phyloP scores from a whole-genome alignment of 2,797 vertebrate species.

The Epinephelus coioides region DNA sequence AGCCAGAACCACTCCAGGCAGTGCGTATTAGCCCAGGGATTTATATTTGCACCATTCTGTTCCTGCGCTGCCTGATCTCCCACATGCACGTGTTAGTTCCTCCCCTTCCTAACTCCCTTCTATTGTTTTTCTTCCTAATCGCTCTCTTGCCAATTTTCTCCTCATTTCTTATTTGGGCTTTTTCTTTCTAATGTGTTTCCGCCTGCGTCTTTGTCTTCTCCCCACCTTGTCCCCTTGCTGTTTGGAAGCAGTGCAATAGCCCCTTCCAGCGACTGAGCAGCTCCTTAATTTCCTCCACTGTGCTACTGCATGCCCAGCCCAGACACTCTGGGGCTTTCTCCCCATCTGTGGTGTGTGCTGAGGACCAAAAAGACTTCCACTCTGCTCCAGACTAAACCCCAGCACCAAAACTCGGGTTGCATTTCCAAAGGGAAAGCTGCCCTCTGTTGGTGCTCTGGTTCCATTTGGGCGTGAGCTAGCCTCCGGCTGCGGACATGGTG shows the following conservation, averaged over 20 bases:
- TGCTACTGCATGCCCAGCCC: slow-evolving; percentile 50
- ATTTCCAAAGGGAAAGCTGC: slow-evolving; percentile 49
- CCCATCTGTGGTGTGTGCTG: slow-evolving; percentile 39
- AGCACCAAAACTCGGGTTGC: slow-evolving; percentile 23
- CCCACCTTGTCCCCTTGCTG: slow-evolving; percentile 32
- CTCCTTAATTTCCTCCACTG: slow-evolving; percentile 61
- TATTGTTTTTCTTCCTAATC: slow-evolving; percentile 66
- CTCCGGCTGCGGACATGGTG: slow-evolving; percentile 62
- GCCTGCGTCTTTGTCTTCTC: slow-evolving; percentile 53
- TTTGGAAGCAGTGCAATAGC: slow-evolving; percentile 61
- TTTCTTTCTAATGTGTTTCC: slow-evolving; percentile 29
- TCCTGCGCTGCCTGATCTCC: slow-evolving; percentile 50
- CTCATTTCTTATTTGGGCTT: slow-evolving; percentile 52
- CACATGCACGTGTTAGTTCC: slow-evolving; percentile 51
- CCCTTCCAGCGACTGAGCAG: slow-evolving; percentile 56
- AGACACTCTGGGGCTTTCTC: slow-evolving; percentile 45
- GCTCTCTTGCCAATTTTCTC: slow-evolving; percentile 64
- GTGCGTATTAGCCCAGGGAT: slow-evolving; percentile 37
- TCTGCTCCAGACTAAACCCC: slow-evolving; percentile 32
- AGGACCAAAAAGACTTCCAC: slow-evolving; percentile 39
- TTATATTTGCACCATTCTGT: slow-evolving; percentile 40
- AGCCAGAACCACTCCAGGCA: slow-evolving; percentile 30
- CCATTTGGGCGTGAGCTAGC: slow-evolving; percentile 64
- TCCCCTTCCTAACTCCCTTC: slow-evolving; percentile 41
- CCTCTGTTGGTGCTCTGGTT: slow-evolving; percentile 65